Percentiles rank a stretch among this genome's conserved stretches.
These are phyloP conservation scores for Smithornis capensis DNA, from an alignment of 2,113 vertebrate genomes.

Conservation along the genomic window DNA sequence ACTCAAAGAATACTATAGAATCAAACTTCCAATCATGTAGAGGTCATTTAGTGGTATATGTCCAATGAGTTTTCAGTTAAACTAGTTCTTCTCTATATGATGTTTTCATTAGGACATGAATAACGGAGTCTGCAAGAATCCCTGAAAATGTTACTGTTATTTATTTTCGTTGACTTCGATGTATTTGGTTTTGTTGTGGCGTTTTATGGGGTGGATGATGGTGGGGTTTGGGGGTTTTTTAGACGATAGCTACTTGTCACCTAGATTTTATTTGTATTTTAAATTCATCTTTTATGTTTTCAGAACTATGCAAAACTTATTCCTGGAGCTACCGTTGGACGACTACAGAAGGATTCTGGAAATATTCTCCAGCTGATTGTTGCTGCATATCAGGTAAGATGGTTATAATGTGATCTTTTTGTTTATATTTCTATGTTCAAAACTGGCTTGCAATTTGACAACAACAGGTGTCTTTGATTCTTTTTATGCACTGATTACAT, in stretches of 20 bases:
- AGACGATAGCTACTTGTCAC: neutral
- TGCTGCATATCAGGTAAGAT: slow-evolving; percentile 90
- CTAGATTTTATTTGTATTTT: neutral
- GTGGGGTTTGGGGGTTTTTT: neutral
- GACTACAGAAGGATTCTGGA: slow-evolving; percentile 84
- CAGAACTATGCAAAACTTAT: slow-evolving; percentile 95
- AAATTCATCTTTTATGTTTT: neutral
- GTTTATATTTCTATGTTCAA: neutral
- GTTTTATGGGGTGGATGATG: neutral
- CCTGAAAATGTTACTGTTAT: neutral
- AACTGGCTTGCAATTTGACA: neutral
- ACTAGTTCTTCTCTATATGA: neutral
- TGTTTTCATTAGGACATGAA: neutral
- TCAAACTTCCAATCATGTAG: neutral
- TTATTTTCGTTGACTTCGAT: neutral
- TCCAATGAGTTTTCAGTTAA: neutral
- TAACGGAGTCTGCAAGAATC: neutral
- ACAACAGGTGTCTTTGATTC: neutral
- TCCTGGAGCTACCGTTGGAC: slow-evolving; percentile 93
- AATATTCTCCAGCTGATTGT: slow-evolving; percentile 94
- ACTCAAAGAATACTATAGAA: neutral
- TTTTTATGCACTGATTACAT: neutral
- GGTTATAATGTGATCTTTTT: neutral
- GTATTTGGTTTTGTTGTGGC: neutral
- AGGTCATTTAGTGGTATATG: neutral